Conservation (phyloP, 2,888 invertebrate species). For the Halictus quadricinctus region DNA sequence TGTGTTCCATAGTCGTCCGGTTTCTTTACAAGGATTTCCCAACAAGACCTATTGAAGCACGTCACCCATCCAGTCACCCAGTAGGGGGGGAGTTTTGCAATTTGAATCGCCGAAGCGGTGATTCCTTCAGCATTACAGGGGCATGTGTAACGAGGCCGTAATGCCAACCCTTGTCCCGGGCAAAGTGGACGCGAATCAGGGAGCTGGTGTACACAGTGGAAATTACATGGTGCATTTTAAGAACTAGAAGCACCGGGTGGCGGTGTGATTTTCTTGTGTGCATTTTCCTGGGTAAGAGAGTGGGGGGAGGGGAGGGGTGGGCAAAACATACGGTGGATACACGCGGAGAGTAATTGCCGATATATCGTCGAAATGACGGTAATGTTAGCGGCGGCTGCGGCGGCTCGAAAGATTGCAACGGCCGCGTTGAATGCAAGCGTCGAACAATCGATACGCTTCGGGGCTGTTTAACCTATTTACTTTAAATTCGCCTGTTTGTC, state of each 20-base stretch:
- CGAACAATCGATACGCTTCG: constrained; percentile 40
- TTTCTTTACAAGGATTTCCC: background rate
- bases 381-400: constrained; percentile 26
- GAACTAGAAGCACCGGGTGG: background rate
- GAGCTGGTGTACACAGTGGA: background rate
- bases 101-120: background rate
- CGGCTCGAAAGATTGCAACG: constrained; percentile 27
- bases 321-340: background rate
- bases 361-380: constrained; percentile 29
- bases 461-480: constrained; percentile 49
- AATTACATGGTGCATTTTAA: constrained; percentile 14
- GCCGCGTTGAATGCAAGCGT: constrained; percentile 17
- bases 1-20: too few species aligned
- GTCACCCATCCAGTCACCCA: too few species aligned
- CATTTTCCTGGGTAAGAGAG: constrained; percentile 8
- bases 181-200: constrained; percentile 17
- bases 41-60: background rate
- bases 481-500: constrained; percentile 48
- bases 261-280: background rate
- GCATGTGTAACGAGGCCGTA: constrained; percentile 6
- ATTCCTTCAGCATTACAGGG: background rate
- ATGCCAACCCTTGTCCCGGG: constrained; percentile 4
- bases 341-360: constrained; percentile 35
- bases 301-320: too few species aligned
- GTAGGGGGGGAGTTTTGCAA: background rate